A percentile compares a stretch with the other conserved stretches of the same genome.
Conservation (phyloP, 30 jellyfish, hydroid and myxozoan species). For the Aurelia aurita complex sp. Pacific region DNA sequence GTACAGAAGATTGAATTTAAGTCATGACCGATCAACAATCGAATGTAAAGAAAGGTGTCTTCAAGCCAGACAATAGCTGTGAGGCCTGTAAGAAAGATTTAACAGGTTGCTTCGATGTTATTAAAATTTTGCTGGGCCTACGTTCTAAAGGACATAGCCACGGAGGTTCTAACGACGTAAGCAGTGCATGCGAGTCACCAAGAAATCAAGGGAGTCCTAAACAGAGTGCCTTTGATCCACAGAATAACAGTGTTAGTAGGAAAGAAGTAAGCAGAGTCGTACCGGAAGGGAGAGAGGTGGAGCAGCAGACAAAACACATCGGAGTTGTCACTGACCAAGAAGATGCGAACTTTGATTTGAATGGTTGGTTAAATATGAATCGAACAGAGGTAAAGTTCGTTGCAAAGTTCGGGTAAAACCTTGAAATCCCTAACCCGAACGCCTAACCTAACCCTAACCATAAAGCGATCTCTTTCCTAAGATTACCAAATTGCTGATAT, state of each 20-base stretch:
- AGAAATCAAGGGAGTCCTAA: background rate
- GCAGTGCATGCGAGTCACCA: background rate
- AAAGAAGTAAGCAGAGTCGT: slow-evolving; percentile 13
- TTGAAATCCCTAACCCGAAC: no score
- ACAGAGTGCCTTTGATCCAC: background rate
- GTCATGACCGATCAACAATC: slow-evolving; percentile 58
- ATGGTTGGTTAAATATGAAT: slow-evolving; percentile 73
- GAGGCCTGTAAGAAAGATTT: slow-evolving; percentile 36
- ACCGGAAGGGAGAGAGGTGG: slow-evolving; percentile 51
- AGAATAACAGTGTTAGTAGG: background rate
- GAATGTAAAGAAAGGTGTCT: slow-evolving; percentile 16
- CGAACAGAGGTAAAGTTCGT: slow-evolving; percentile 54
- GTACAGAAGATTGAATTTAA: slow-evolving; percentile 27
- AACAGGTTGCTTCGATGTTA: slow-evolving; percentile 64
- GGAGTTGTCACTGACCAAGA: slow-evolving; percentile 31
- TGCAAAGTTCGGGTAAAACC: background rate
- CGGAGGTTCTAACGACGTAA: background rate
- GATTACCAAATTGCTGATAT: no score
- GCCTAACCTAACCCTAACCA: no score
- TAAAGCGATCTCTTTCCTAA: no score
- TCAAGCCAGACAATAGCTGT: slow-evolving; percentile 55
- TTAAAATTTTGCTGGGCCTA: slow-evolving; percentile 55
- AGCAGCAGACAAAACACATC: background rate
- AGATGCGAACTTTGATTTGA: slow-evolving; percentile 36
- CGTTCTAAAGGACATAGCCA: slow-evolving; percentile 15